These are phyloP conservation scores for Chamaea fasciata DNA, from an alignment of 2,113 vertebrate species.

Conservation along the genomic window DNA sequence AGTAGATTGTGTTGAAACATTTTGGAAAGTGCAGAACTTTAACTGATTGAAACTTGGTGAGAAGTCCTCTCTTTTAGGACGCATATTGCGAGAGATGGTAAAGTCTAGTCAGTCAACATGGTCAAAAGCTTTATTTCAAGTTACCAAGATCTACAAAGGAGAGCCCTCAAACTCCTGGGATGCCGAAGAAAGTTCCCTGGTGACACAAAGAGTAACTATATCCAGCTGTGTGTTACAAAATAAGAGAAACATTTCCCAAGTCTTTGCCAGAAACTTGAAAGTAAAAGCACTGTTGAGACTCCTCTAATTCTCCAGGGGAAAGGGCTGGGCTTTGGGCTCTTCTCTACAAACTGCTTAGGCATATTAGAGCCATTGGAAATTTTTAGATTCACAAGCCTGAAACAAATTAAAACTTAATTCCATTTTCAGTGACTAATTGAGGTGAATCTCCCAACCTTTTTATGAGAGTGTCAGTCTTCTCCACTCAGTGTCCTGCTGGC, in stretches of 20 bases:
- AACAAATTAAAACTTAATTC: not conserved
- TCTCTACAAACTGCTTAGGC: not conserved
- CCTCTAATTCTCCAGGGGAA: not conserved
- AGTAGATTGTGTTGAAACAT: not conserved
- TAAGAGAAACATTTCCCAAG: not conserved
- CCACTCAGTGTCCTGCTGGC: not conserved
- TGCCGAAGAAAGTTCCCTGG: not conserved
- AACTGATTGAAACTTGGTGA: not conserved
- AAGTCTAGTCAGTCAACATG: not conserved
- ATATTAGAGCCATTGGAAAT: not conserved
- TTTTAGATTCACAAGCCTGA: not conserved
- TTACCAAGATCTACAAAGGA: not conserved
- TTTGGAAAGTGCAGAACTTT: not conserved
- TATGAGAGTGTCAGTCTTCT: not conserved
- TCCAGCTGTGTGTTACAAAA: not conserved
- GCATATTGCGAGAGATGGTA: not conserved
- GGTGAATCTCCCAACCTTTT: not conserved
- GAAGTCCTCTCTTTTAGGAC: not conserved
- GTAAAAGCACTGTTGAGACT: rapidly evolving
- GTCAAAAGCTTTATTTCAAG: not conserved
- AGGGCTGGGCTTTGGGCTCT: not conserved
- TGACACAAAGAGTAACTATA: not conserved
- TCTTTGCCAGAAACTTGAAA: not conserved
- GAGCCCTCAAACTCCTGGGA: not conserved
- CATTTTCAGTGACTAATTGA: not conserved